Evolutionary conservation across 2,888 invertebrate genomes (phyloP).

Genomic region (Cerceris ruficornis): DNA sequence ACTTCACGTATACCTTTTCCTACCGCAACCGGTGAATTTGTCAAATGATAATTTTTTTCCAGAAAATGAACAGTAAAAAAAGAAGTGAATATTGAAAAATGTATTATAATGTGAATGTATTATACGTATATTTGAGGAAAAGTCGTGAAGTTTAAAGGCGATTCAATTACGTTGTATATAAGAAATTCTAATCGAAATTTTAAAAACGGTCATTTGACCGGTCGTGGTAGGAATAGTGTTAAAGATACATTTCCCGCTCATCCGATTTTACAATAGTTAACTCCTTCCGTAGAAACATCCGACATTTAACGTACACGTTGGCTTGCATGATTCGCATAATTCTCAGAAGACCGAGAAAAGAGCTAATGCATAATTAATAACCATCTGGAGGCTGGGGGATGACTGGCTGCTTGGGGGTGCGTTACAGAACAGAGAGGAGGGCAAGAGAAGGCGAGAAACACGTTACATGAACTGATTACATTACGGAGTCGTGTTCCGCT

Average conservation of each 20-base stretch:
- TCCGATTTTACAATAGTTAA: not conserved
- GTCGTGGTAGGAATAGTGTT: no score
- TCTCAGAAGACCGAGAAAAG: not conserved
- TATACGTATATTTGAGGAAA: no score
- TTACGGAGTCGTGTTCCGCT: slow-evolving; percentile 46
- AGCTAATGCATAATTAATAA: slow-evolving; percentile 45
- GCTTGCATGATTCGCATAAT: slow-evolving; percentile 14
- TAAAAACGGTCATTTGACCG: no score
- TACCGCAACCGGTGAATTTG: no score
- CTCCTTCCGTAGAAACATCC: not conserved
- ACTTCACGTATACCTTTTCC: no score
- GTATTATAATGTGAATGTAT: no score
- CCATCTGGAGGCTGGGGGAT: slow-evolving; percentile 9
- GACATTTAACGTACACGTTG: slow-evolving; percentile 11
- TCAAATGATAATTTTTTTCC: no score
- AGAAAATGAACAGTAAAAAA: no score
- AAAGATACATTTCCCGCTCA: not conserved
- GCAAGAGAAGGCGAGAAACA: slow-evolving; percentile 30
- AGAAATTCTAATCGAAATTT: no score
- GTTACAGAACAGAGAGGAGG: not conserved
- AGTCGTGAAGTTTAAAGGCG: no score
- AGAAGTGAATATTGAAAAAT: no score
- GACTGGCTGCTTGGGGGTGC: slow-evolving; percentile 8
- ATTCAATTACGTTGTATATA: no score
- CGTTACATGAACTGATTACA: slow-evolving; percentile 52